Evolutionary conservation across 2,888 invertebrate genomes (phyloP).

Genomic region (Drosophila parthenogenetica): DNA sequence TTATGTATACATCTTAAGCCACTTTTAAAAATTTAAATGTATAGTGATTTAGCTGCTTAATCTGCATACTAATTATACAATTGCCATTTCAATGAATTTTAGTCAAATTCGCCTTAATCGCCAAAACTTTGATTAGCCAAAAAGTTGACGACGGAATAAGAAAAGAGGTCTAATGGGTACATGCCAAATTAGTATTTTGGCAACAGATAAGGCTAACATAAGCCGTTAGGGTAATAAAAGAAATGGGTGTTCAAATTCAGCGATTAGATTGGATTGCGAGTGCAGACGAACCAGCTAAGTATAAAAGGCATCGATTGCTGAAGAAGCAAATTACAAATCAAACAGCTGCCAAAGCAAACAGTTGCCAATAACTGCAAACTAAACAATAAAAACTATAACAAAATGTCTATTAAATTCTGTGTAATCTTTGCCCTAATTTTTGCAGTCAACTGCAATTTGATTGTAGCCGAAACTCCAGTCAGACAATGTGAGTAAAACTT

Average conservation of each 20-base stretch:
- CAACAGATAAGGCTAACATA: constrained; percentile 22
- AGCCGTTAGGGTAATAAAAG: constrained; percentile 8
- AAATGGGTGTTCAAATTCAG: constrained; percentile 1
- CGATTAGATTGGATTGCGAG: constrained; percentile 59
- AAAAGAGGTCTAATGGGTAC: constrained; percentile 9
- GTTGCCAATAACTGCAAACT: not conserved
- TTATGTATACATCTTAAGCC: too few relatives aligned
- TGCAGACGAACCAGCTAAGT: constrained; percentile 50
- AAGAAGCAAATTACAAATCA: constrained; percentile 24
- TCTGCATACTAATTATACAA: not conserved
- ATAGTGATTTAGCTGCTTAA: too few relatives aligned
- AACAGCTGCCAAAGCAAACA: constrained; percentile 12
- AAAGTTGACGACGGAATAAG: constrained; percentile 2
- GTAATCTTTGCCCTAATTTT: constrained; percentile 37
- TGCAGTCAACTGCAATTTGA: constrained; percentile 33
- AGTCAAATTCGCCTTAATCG: not conserved
- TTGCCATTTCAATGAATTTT: not conserved
- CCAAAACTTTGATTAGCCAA: constrained; percentile 1
- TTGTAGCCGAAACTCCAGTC: constrained; percentile 47
- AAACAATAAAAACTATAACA: not conserved
- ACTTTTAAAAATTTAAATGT: too few relatives aligned
- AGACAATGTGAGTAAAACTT: constrained; percentile 60
- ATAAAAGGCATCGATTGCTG: constrained; percentile 44
- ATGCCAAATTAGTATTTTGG: constrained; percentile 11
- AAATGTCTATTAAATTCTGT: constrained; percentile 12